phyloP scores from a whole-genome alignment of 2,113 vertebrate genomes.

The Zootoca vivipara region DNA sequence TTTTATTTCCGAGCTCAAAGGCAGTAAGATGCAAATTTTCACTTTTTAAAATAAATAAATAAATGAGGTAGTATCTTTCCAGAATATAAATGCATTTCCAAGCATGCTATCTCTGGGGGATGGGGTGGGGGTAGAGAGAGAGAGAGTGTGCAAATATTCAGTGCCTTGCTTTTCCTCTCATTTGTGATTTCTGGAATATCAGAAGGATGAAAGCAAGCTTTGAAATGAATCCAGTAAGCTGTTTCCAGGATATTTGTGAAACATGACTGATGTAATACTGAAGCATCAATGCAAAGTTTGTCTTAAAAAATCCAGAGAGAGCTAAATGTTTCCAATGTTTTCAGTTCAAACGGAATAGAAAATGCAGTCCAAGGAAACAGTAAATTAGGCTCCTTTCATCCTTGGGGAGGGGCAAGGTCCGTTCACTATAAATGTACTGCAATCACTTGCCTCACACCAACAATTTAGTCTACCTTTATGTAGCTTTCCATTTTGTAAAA shows the following conservation, averaged over 20 bases:
- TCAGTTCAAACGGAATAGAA: conserved; percentile 64
- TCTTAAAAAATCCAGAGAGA: conserved; percentile 76
- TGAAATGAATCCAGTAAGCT: conserved; percentile 13
- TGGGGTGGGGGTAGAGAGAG: background rate
- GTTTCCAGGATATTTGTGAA: conserved; percentile 29
- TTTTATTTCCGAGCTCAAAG: background rate
- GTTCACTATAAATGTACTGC: background rate
- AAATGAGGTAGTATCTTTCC: background rate
- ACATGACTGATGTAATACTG: conserved; percentile 67
- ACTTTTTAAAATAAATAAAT: background rate
- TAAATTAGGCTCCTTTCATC: conserved; percentile 74
- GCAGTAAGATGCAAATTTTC: background rate
- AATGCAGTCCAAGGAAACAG: conserved; percentile 69
- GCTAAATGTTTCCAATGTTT: conserved; percentile 73
- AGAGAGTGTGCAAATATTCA: background rate
- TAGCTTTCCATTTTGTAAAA: conserved; percentile 13
- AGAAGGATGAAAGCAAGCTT: conserved; percentile 16
- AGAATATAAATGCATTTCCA: background rate
- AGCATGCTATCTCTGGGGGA: background rate
- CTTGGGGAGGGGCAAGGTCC: conserved; percentile 44
- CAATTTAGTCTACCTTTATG: background rate
- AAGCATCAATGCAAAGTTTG: conserved; percentile 66
- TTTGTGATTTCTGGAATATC: conserved; percentile 32
- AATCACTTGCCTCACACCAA: background rate
- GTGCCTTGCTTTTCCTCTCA: conserved; percentile 11